Evolutionary conservation across 2,888 invertebrate species (phyloP), one percentile per base, ranked within the genome.

Genomic region (Helleia helle): DNA sequence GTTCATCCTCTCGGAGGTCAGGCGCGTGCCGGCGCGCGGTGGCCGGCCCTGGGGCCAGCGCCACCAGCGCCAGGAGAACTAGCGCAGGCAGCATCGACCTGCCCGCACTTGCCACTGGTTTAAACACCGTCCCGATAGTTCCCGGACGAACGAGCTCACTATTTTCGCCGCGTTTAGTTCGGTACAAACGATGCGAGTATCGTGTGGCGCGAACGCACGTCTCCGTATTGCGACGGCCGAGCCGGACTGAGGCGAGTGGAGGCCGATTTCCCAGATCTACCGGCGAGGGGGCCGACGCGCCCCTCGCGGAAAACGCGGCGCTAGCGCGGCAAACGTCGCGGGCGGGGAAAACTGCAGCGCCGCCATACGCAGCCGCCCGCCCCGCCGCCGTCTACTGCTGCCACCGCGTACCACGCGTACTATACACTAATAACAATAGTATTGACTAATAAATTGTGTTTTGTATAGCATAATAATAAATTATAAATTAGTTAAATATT

Each of bases 1-100:
- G 90, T 59, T 90, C 88, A 70, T 90, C 90, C 71, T 90, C 90
- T 44, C 87, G 77, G 62, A 90, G 77, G 54, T 87, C 79, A 51
- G 90, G 90, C 56, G 89, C 87, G 65, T 88, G 88, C 58, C 88
- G 86, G 57, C 89, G 80, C 52, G 80, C 75, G 41, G 58, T 62
- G 41, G 62, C 73, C 49, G 69, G 69, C 53, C 56, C 62, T 59
- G 63, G 65, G 58, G 62, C 68, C 71, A 71, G 62, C 70, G 65
- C 66, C 62, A 76, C 67, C 71, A 79, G 55, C 63, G 76, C 65
- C 68, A 77, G 70, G 46, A 61, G 56, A 47, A 65, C 57, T 52
- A 72, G 56, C 66, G 71, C 72, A 54, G 63, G 67, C 70, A 84
- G 71, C 80, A 79, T 77, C 56, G 50, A 61, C 61, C 65, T 59